A percentile compares a stretch with the other conserved stretches of the same genome.
Conservation (phyloP, 2,113 vertebrate species). For the Oenanthe melanoleuca region DNA sequence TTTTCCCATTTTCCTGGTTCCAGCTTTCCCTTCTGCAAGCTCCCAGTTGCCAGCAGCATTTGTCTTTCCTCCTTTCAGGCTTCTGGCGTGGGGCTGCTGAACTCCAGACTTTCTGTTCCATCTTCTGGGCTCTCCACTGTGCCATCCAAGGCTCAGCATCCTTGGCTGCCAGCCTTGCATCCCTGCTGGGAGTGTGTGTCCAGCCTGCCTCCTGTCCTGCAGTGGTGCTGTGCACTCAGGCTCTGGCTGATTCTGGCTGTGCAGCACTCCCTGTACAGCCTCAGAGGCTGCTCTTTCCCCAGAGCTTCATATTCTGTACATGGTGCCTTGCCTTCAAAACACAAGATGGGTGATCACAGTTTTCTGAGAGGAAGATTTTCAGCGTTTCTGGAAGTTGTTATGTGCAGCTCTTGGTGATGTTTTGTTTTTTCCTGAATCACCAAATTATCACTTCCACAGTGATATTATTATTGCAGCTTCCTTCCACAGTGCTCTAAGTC, state of each 20-base stretch:
- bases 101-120: neutral
- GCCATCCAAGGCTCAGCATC: neutral
- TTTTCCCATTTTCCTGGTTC: neutral
- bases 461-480: neutral
- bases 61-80: slow-evolving; percentile 13
- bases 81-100: neutral
- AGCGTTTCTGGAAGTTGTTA: neutral
- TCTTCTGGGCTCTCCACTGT: neutral
- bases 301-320: rapidly evolving
- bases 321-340: neutral
- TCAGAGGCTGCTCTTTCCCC: neutral
- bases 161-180: neutral
- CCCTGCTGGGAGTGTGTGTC: neutral
- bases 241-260: neutral
- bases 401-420: neutral
- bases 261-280: neutral
- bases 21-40: neutral
- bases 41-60: neutral
- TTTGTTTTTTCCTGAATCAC: neutral
- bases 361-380: neutral
- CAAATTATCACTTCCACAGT: neutral
- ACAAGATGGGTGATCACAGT: neutral
- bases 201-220: neutral
- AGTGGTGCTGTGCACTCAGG: neutral
- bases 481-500: neutral